These are phyloP conservation scores for Drosophila sp. DNA, from an alignment of 1,140 invertebrate species.

Conservation along the genomic window DNA sequence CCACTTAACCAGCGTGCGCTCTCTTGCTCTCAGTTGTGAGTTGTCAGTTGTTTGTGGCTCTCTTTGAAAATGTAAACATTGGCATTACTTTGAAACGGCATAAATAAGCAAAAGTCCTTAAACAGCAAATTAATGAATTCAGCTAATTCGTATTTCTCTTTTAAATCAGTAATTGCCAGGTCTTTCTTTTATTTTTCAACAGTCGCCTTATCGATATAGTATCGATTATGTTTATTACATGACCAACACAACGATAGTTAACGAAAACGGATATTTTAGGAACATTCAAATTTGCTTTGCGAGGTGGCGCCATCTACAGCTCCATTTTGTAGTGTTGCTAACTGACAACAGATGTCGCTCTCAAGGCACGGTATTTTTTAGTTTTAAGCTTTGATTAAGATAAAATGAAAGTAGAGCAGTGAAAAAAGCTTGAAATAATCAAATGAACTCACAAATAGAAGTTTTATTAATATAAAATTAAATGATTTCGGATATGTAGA, in stretches of 20 bases:
- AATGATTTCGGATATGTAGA: too few species aligned
- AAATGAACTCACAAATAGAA: too few species aligned
- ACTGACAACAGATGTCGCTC: slow-evolving; percentile 3
- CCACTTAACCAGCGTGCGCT: neutral
- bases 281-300: neutral
- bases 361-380: too few species aligned
- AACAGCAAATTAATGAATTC: neutral
- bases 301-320: slow-evolving; percentile 12
- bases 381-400: too few species aligned
- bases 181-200: too few species aligned
- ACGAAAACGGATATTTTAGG: neutral
- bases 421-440: too few species aligned
- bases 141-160: too few species aligned
- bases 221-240: neutral
- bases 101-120: slow-evolving; percentile 1
- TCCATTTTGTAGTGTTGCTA: too few species aligned
- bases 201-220: slow-evolving; percentile 11
- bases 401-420: neutral
- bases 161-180: too few species aligned
- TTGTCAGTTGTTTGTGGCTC: neutral
- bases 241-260: too few species aligned
- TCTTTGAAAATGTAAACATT: slow-evolving; percentile 36
- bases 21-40: slow-evolving; percentile 2
- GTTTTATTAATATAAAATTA: too few species aligned
- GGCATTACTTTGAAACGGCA: too few species aligned